phyloP scores from a whole-genome alignment of 2,113 vertebrate genomes.

The Lonchura striata region DNA sequence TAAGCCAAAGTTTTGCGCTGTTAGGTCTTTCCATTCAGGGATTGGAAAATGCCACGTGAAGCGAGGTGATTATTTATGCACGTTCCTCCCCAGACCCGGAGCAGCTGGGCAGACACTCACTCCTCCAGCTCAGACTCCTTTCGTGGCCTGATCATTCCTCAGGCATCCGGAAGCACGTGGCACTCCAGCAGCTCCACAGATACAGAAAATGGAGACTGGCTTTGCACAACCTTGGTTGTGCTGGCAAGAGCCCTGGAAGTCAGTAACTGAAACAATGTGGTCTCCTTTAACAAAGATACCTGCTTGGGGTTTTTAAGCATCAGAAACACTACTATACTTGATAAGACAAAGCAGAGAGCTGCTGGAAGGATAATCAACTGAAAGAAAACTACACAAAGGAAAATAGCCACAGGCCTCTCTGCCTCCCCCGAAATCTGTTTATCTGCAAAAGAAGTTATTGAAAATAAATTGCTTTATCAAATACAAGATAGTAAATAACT shows the following conservation, averaged over 20 bases:
- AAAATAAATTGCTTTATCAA: neutral
- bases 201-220: neutral
- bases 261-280: neutral
- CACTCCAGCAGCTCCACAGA: neutral
- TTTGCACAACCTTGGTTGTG: neutral
- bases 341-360: neutral
- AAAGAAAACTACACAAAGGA: neutral
- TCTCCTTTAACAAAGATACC: neutral
- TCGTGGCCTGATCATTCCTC: neutral
- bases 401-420: neutral
- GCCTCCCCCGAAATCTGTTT: neutral
- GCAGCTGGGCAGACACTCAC: neutral
- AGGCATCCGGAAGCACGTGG: slow-evolving; percentile 1
- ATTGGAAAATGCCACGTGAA: neutral
- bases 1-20: neutral
- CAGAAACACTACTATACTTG: neutral
- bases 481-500: neutral
- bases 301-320: neutral
- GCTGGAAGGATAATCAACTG: neutral
- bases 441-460: neutral
- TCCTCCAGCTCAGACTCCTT: neutral
- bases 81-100: neutral
- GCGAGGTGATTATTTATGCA: neutral
- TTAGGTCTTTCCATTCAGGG: neutral
- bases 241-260: neutral